These are phyloP conservation scores for Etia nguti DNA, from an alignment of 2,113 vertebrate species.

Conservation along the genomic window DNA sequence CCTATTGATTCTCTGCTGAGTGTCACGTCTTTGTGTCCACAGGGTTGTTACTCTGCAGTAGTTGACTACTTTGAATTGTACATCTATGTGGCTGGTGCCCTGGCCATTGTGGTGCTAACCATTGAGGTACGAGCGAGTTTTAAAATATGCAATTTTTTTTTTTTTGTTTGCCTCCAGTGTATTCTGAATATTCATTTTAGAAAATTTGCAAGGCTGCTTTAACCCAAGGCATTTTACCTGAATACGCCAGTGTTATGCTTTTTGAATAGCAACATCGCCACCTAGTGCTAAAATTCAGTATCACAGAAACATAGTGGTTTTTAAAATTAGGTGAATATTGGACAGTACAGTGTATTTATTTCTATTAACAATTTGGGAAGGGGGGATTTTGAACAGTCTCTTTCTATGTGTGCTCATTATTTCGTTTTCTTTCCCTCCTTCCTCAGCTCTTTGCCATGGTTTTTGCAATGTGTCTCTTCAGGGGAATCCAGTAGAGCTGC, in stretches of 20 bases:
- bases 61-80: slow-evolving; percentile 89
- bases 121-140: slow-evolving; percentile 79
- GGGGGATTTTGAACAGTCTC: background rate
- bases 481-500: slow-evolving; percentile 85
- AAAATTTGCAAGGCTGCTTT: background rate
- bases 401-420: background rate
- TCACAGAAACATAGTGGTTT: background rate
- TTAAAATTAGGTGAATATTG: background rate
- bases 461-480: slow-evolving; percentile 96
- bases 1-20: slow-evolving; percentile 23
- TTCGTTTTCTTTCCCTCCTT: background rate
- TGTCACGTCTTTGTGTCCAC: slow-evolving; percentile 19
- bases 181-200: background rate
- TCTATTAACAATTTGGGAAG: background rate
- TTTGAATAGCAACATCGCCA: slow-evolving; percentile 24
- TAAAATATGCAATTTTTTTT: background rate
- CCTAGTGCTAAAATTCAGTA: slow-evolving; percentile 34
- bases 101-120: slow-evolving; percentile 88
- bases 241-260: background rate
- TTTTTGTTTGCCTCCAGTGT: background rate
- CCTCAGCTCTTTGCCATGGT: slow-evolving; percentile 91
- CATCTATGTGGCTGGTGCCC: slow-evolving; percentile 89
- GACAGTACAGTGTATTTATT: background rate
- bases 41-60: slow-evolving; percentile 93
- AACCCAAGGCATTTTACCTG: background rate